Conservation (phyloP, 2,797 vertebrate species). For the Bradypodion ventrale region DNA sequence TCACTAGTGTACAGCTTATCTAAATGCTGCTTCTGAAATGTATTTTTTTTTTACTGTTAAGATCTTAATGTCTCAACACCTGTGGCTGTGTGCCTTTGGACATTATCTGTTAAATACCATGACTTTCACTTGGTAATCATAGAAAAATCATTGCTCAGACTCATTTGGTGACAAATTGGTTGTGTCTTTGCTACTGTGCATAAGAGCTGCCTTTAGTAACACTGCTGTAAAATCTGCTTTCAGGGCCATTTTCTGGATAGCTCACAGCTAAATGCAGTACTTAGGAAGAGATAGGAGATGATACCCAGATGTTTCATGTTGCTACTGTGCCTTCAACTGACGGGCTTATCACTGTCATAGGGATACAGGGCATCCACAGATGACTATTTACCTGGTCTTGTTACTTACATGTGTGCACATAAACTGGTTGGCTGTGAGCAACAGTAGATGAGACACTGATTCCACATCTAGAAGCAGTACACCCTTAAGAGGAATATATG, state of each 20-base stretch:
- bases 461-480: no score
- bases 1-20: background rate
- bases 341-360: background rate
- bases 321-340: background rate
- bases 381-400: background rate
- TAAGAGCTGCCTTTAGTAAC: background rate
- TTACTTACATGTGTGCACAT: no score
- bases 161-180: background rate
- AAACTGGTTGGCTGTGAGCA: no score
- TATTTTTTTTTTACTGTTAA: background rate
- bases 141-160: background rate
- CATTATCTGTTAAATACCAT: background rate
- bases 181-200: background rate
- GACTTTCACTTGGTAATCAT: no score
- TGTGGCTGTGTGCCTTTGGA: background rate
- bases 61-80: background rate
- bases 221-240: background rate
- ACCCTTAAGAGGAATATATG: no score
- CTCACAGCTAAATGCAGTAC: background rate
- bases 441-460: no score
- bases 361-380: background rate
- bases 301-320: background rate
- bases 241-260: background rate
- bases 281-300: background rate
- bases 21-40: conserved; percentile 5